Evolutionary conservation across 2,888 invertebrate species (phyloP), one percentile per base, ranked within the genome.

Genomic region (Nemoura dubitans): DNA sequence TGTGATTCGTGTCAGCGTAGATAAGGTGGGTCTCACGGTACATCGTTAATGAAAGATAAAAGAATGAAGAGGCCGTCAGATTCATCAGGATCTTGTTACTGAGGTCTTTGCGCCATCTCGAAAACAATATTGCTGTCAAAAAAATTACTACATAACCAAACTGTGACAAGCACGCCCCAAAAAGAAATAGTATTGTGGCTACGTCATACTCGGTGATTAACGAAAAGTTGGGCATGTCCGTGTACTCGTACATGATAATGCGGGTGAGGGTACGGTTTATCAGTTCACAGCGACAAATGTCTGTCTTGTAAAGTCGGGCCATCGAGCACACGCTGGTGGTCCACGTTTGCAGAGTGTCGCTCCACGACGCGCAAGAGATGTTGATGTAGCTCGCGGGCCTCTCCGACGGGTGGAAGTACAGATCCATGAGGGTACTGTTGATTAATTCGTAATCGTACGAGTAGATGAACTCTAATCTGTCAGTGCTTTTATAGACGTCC

Each of bases 61-160:
- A 26, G 16, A 78, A 27, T 2, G 78, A 27, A 10, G 78, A 78
- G 5, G 27, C 14, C 1, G 78, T 14, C 78, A 78, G 28, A n/a
- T 78, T 26, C 78, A 78, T 78, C 27, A 78, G 7, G 5, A 78
- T 78, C 28, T 78, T 78, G 78, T 78, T 78, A n/a, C 78, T 78
- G 10, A 78, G 26, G 0, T 28, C 78, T 78, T 78, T 28, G 26
- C 78, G 78, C 78, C 78, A 78, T n/a, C 14, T 14, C 16, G 27
- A 7, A n/a, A 78, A 78, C 27, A 26, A n/a, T 2, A 27, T 27
- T 26, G 78, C 78, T 2, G 78, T 78, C 36, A 36, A 10, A 36
- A 36, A 36, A 36, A 36, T 36, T 3, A 36, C 36, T 36, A 36
- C 10, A 36, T 6, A 36, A 10, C 36, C 36, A 36, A 36, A 36